These are phyloP conservation scores for Bradysia coprophila DNA, from an alignment of 1,140 invertebrate genomes.

Conservation along the genomic window DNA sequence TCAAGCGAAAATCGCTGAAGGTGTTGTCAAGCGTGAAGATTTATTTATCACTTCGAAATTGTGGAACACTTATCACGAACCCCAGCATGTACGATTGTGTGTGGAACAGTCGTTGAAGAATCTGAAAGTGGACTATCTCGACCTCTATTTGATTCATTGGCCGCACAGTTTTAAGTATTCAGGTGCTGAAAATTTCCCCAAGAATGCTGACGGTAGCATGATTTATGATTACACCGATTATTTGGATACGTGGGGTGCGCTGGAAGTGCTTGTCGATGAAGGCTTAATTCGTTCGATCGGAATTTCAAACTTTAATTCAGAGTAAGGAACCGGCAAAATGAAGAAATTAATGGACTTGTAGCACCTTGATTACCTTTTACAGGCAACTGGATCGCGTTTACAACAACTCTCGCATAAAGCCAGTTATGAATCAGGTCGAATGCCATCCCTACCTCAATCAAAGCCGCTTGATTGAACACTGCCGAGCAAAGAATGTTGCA, in stretches of 20 bases:
- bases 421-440: constrained; percentile 37
- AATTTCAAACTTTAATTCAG: constrained; percentile 68
- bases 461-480: constrained; percentile 50
- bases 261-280: constrained; percentile 32
- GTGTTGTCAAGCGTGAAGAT: constrained; percentile 26
- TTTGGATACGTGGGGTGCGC: constrained; percentile 30
- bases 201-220: not conserved
- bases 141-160: constrained; percentile 50
- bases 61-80: constrained; percentile 27
- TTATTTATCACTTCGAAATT: constrained; percentile 12
- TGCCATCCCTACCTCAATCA: constrained; percentile 43
- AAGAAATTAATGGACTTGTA: constrained; percentile 47
- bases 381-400: constrained; percentile 40
- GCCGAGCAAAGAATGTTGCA: constrained; percentile 38
- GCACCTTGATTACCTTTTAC: too few species aligned
- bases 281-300: constrained; percentile 42
- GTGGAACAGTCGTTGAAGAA: constrained; percentile 32
- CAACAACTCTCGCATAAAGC: constrained; percentile 40
- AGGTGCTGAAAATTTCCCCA: not conserved
- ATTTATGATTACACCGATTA: constrained; percentile 22
- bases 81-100: constrained; percentile 23
- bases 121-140: constrained; percentile 42
- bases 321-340: too few species aligned
- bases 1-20: constrained; percentile 49
- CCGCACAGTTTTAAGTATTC: constrained; percentile 16